Conservation (phyloP, 2,888 invertebrate genomes). For the Machimus rusticus region DNA sequence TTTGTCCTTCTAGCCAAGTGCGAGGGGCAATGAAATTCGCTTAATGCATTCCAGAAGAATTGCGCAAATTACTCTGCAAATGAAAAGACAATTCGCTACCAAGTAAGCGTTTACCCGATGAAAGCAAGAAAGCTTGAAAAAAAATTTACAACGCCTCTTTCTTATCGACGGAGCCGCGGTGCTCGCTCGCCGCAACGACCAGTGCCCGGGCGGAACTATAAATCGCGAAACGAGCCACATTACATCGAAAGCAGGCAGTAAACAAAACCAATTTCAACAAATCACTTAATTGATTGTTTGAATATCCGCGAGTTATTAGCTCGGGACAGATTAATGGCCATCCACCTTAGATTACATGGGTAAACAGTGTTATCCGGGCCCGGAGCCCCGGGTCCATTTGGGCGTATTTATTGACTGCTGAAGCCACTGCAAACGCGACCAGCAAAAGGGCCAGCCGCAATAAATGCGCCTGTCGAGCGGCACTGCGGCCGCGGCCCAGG, state of each 20-base stretch:
- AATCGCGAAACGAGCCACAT: constrained; percentile 29
- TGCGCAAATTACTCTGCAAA: not conserved
- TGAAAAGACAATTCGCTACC: not conserved
- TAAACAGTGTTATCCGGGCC: constrained; percentile 30
- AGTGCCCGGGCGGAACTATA: constrained; percentile 32
- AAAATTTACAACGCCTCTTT: not conserved
- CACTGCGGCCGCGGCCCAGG: not conserved
- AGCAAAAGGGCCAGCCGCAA: not conserved
- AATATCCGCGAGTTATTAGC: constrained; percentile 47
- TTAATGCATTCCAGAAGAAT: not conserved
- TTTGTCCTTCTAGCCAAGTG: not conserved
- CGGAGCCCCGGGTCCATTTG: constrained; percentile 34
- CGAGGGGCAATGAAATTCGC: not conserved
- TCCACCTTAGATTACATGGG: constrained; percentile 28
- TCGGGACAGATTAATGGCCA: constrained; percentile 40
- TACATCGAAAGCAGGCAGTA: constrained; percentile 38
- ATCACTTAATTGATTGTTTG: constrained; percentile 49
- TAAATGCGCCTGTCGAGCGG: not conserved
- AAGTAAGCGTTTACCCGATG: not conserved
- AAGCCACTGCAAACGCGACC: constrained; percentile 33
- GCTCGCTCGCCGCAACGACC: not conserved
- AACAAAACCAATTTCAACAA: constrained; percentile 47
- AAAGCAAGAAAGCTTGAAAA: not conserved
- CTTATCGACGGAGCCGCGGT: not conserved
- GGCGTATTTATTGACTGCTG: constrained; percentile 48